phyloP scores from a whole-genome alignment of 2,888 invertebrate species.

The Drosophila hamatofila region DNA sequence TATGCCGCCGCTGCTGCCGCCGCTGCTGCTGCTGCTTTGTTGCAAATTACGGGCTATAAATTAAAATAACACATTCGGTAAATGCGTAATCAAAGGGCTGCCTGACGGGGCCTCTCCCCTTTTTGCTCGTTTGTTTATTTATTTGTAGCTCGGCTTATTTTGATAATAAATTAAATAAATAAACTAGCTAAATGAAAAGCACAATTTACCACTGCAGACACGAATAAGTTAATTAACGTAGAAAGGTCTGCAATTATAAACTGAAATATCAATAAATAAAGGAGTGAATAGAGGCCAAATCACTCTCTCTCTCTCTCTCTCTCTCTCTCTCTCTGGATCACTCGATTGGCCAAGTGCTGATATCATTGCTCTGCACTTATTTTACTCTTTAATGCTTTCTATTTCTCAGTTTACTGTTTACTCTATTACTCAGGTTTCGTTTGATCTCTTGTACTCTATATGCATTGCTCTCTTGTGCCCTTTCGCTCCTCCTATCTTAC shows the following conservation, averaged over 20 bases:
- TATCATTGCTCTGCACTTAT: no score
- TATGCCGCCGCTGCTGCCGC: slow-evolving; percentile 4
- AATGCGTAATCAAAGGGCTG: slow-evolving; percentile 68
- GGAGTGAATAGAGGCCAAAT: background rate
- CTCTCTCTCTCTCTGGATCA: background rate
- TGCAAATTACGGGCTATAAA: slow-evolving; percentile 73
- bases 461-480: background rate
- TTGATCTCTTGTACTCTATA: background rate
- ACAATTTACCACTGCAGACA: slow-evolving; percentile 5
- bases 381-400: no score
- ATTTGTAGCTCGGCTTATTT: slow-evolving; percentile 49
- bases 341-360: background rate
- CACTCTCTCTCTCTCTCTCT: background rate
- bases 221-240: slow-evolving; percentile 23
- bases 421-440: background rate
- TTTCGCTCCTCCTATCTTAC: background rate
- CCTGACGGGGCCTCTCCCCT: background rate
- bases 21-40: slow-evolving; percentile 26
- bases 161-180: slow-evolving; percentile 57
- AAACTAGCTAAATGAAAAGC: slow-evolving; percentile 40
- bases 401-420: no score
- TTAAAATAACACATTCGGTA: slow-evolving; percentile 77
- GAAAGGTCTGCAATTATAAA: background rate
- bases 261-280: background rate
- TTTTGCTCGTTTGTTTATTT: slow-evolving; percentile 27